Evolutionary conservation across 2,797 vertebrate species (phyloP).

Genomic region (Pelochelys cantorii): DNA sequence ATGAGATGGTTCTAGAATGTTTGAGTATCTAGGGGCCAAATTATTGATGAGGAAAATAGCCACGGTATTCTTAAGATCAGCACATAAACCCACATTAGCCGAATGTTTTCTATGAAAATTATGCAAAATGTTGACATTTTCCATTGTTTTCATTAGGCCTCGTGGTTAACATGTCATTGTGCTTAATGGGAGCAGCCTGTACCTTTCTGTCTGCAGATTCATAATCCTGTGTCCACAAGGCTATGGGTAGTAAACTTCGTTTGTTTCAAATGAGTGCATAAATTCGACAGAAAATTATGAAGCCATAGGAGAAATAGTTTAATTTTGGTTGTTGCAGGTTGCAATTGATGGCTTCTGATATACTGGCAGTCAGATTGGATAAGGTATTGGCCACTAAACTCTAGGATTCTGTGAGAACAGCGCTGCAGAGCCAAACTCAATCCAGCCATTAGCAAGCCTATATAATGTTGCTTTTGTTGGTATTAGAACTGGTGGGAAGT

Average conservation of each 20-base stretch:
- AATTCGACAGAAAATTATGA: background rate
- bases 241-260: background rate
- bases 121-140: background rate
- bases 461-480: background rate
- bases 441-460: background rate
- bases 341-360: background rate
- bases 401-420: background rate
- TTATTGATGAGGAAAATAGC: background rate
- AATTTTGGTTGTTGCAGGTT: background rate
- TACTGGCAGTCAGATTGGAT: background rate
- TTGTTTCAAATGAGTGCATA: background rate
- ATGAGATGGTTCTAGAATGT: background rate
- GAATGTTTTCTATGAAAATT: background rate
- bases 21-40: background rate
- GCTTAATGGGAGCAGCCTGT: background rate
- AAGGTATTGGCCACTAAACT: background rate
- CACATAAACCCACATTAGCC: background rate
- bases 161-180: background rate
- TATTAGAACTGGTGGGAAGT: background rate
- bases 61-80: background rate
- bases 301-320: background rate
- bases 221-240: background rate
- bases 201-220: background rate
- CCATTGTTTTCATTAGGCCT: background rate
- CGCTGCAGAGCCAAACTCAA: background rate